Base-by-base conservation (phyloP, 2,888 invertebrate species). In the Pandemis corylana region DNA sequence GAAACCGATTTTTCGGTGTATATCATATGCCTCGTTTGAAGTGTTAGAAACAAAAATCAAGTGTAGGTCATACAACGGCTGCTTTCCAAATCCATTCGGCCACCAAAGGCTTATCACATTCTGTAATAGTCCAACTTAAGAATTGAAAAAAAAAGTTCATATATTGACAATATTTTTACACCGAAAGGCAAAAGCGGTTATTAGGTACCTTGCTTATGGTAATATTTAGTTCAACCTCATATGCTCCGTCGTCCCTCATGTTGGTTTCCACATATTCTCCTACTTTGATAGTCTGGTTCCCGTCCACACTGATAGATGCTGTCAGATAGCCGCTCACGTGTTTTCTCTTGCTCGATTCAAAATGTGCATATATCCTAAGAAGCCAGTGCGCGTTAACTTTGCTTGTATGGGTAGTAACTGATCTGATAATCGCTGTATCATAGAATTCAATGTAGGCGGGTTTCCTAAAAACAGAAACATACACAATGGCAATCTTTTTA, bases 61-160 rank as follows among this genome's bases (percentile, higher is more conserved):
- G 72, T 92, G 91, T 66, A 98, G 84, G 7, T 95, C 90, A 84
- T 99, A 99, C 5, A 99, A 90, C 0, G 95, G 95, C 85, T 97
- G 98, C 0, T 95, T 88, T 0, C 99, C 99, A 83, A 96, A 97
- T 36, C 98, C 99, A 89, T 98, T 99, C 0, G 99, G 99, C 99
- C 99, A 99, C 99, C 99, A 99, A 28, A 95, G 78, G 12, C 89
- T 86, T 36, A 94, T 79, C 13, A 86, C 81, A 75, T 93, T 91
- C 94, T 94, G 79, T 36, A 81, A 86, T 56, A 62, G 65, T 63
- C 44, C 7, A 49, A 28, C 28, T 28, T 59, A 56, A 0, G 28
- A 28, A 28, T 59, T 28, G 28, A 13, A 7, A 51, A 13, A 13
- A 13, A 5, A 51, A n/a, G 2, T n/a, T 12, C 28, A 36, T 36